Conservation (phyloP, 2,888 invertebrate genomes). For the Scaptomyza flava region DNA sequence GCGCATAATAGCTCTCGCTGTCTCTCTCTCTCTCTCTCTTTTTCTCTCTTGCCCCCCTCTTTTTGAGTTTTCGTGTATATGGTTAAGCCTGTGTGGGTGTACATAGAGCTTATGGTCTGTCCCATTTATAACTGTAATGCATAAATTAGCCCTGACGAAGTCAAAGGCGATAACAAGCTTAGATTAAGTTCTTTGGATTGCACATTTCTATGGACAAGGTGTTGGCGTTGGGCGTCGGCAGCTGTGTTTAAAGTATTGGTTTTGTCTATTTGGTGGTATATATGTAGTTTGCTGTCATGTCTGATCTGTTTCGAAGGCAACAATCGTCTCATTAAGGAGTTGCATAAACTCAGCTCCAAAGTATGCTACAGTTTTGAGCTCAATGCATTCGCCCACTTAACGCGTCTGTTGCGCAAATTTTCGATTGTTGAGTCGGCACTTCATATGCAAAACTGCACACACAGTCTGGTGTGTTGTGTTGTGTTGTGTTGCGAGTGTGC, state of each 20-base stretch:
- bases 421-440: conserved; percentile 80
- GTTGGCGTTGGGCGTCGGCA: neutral
- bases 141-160: conserved; percentile 71
- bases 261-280: neutral
- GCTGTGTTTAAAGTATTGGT: conserved; percentile 8
- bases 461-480: conserved; percentile 25
- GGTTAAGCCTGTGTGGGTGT: conserved; percentile 7
- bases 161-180: conserved; percentile 53
- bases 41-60: too few species aligned
- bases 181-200: conserved; percentile 49
- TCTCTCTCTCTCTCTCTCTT: neutral
- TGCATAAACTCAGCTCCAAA: conserved; percentile 69
- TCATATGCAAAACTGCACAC: conserved; percentile 75
- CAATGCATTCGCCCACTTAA: conserved; percentile 64
- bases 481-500: too few species aligned
- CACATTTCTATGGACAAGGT: conserved; percentile 22
- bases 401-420: conserved; percentile 79
- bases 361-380: conserved; percentile 65
- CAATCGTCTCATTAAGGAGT: conserved; percentile 66
- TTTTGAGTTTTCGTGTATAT: conserved; percentile 17
- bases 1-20: conserved; percentile 45
- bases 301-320: conserved; percentile 26
- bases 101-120: conserved; percentile 19
- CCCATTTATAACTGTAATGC: conserved; percentile 69
- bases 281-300: conserved; percentile 1